Evolutionary conservation across 1,140 invertebrate species (phyloP).

Genomic region (Caerostris darwini): DNA sequence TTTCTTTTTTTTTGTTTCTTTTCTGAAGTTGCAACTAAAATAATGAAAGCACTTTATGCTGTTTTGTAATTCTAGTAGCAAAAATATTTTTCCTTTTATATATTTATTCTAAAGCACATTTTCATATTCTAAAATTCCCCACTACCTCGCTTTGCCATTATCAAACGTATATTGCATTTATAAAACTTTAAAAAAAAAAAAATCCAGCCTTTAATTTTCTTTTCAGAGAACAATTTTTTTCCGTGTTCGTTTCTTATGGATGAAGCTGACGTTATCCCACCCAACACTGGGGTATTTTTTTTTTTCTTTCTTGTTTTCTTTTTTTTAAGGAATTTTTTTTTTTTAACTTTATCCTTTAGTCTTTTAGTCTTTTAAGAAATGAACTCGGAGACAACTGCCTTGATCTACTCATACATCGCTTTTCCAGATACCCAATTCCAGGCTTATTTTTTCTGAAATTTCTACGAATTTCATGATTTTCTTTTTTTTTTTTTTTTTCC

Average conservation of each 20-base stretch:
- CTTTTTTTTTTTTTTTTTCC: not conserved
- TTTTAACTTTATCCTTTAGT: conserved; percentile 19
- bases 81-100: not conserved
- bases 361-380: conserved; percentile 73
- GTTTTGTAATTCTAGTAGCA: not conserved
- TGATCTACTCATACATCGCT: conserved; percentile 39
- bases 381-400: conserved; percentile 39
- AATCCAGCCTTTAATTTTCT: conserved; percentile 48
- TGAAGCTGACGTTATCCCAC: not conserved
- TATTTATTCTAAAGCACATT: conserved; percentile 12
- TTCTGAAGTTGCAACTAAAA: not conserved
- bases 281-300: not conserved
- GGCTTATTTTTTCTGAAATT: not conserved
- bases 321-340: not conserved
- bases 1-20: not conserved
- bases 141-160: conserved; percentile 41
- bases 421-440: conserved; percentile 42
- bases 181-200: conserved; percentile 33
- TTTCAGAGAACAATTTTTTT: not conserved
- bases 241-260: not conserved
- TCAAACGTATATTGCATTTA: conserved; percentile 40
- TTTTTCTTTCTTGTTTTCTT: not conserved
- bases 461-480: not conserved
- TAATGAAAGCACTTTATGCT: conserved; percentile 7
- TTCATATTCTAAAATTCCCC: conserved; percentile 42